phyloP scores from a whole-genome alignment of 2,888 invertebrate genomes.

The Ophion slaviceki region DNA sequence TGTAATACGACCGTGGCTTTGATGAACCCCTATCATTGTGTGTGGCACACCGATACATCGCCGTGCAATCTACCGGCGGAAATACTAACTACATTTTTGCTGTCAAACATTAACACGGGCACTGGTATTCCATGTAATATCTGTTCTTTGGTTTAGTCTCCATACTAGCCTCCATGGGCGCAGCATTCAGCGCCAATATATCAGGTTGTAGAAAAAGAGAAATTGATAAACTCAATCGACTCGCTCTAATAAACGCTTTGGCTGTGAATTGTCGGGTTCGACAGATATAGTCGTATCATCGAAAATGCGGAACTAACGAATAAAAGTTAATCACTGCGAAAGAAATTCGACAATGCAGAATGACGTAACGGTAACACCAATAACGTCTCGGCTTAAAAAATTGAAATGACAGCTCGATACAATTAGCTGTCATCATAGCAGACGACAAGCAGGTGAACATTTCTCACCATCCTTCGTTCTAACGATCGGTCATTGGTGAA shows the following conservation, averaged over 20 bases:
- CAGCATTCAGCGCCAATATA: no score
- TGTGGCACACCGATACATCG: no score
- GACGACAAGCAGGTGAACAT: conserved; percentile 75
- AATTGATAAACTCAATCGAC: no score
- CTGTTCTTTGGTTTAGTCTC: no score
- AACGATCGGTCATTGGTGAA: not conserved
- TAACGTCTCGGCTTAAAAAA: not conserved
- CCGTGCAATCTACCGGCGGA: no score
- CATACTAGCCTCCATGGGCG: no score
- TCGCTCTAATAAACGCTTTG: not conserved
- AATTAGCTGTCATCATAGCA: conserved; percentile 77
- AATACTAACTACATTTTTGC: no score
- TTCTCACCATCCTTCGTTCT: not conserved
- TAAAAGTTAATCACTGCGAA: not conserved
- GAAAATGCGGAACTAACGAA: not conserved
- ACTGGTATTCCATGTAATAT: no score
- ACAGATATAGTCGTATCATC: not conserved
- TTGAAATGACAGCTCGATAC: conserved; percentile 67
- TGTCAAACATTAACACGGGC: no score
- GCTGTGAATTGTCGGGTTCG: not conserved
- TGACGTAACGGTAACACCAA: not conserved
- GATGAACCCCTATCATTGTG: no score
- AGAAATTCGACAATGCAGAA: not conserved
- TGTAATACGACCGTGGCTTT: no score
- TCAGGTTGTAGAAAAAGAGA: no score